Evolutionary conservation across 2,888 invertebrate species (phyloP).

Genomic region (Agelastica alni): DNA sequence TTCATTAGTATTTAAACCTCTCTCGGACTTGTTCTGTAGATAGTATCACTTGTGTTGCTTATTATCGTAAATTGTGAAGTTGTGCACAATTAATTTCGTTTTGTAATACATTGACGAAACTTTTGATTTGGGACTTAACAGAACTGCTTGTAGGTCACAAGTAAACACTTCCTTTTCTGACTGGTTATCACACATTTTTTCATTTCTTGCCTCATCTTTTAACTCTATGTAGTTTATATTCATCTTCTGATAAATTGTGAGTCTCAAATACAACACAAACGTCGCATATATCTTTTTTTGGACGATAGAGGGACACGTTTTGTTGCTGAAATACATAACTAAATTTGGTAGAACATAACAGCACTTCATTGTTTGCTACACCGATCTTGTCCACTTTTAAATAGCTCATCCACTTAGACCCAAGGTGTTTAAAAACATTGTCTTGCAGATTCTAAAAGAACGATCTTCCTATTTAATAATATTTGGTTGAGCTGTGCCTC

Average conservation of each 20-base stretch:
- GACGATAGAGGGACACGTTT: constrained; percentile 21
- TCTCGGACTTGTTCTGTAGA: background rate
- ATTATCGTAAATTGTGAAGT: background rate
- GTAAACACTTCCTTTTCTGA: constrained; percentile 10
- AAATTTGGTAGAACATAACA: constrained; percentile 20
- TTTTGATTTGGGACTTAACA: background rate
- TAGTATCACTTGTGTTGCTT: background rate
- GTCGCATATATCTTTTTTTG: constrained; percentile 29
- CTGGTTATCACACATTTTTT: constrained; percentile 22
- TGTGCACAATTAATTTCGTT: constrained; percentile 20
- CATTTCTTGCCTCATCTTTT: constrained; percentile 17
- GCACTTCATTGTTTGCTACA: background rate
- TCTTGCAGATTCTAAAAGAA: background rate
- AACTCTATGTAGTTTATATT: constrained; percentile 19
- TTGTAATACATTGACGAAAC: constrained; percentile 2
- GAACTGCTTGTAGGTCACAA: background rate
- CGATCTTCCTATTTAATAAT: background rate
- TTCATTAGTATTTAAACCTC: background rate
- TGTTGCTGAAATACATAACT: constrained; percentile 16
- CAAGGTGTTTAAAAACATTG: background rate
- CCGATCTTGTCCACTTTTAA: background rate
- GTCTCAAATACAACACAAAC: constrained; percentile 29
- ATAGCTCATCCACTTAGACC: background rate
- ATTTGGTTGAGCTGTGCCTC: background rate
- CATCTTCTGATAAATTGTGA: constrained; percentile 19